These are phyloP conservation scores for Heptranchias perlo DNA, from an alignment of 2,113 vertebrate species.

Conservation along the genomic window DNA sequence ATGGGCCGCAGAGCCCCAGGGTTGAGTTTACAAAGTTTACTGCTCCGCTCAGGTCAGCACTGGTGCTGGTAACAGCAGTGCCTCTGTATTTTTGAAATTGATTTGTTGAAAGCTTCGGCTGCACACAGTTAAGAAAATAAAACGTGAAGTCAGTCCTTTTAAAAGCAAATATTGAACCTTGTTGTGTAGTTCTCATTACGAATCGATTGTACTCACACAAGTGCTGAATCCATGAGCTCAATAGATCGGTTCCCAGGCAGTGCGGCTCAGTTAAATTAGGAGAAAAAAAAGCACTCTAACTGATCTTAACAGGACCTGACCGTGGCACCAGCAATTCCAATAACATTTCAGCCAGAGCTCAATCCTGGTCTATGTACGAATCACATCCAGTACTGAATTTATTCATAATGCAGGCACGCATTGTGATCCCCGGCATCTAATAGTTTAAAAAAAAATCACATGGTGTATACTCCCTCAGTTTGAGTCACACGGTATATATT, in stretches of 20 bases:
- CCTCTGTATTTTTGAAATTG: not conserved
- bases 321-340: not conserved
- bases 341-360: not conserved
- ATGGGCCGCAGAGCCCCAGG: not conserved
- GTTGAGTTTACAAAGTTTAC: not conserved
- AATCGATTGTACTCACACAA: not conserved
- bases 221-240: not conserved
- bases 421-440: not conserved
- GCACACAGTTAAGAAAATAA: not conserved
- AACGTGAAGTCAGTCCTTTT: not conserved
- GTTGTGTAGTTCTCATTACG: not conserved
- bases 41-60: not conserved
- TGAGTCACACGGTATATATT: not conserved
- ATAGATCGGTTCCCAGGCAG: not conserved
- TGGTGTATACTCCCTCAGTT: not conserved
- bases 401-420: not conserved
- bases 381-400: not conserved
- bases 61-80: not conserved
- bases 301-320: not conserved
- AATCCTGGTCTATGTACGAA: no score
- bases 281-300: not conserved
- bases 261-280: not conserved
- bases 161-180: not conserved
- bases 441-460: not conserved
- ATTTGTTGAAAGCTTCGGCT: not conserved